These are phyloP conservation scores for Lepidocolaptes lacrymiger DNA, from an alignment of 2,797 vertebrate genomes.

Conservation along the genomic window DNA sequence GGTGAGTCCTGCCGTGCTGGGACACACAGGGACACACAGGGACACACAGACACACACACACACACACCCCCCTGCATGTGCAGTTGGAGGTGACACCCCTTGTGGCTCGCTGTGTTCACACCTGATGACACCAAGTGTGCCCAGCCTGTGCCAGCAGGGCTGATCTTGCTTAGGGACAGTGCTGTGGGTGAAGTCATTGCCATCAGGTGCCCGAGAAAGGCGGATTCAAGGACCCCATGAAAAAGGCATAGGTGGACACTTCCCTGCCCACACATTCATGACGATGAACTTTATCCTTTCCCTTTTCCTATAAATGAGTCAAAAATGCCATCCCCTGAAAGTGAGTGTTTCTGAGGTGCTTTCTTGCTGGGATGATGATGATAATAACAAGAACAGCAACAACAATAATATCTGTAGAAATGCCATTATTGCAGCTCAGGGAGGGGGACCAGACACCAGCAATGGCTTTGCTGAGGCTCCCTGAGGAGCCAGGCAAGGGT, in stretches of 20 bases:
- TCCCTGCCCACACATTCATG: neutral
- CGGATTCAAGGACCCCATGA: neutral
- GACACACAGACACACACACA: no score
- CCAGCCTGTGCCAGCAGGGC: rapidly evolving
- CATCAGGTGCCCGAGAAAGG: rapidly evolving
- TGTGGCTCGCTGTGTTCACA: rapidly evolving
- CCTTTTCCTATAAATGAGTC: neutral
- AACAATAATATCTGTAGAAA: neutral
- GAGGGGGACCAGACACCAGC: rapidly evolving
- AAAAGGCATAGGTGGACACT: neutral
- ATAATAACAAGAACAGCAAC: no score
- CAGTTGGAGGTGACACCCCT: rapidly evolving
- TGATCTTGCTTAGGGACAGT: rapidly evolving
- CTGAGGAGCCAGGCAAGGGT: neutral
- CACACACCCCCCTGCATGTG: rapidly evolving
- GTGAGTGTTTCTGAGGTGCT: neutral
- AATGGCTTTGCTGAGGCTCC: neutral
- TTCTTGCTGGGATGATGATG: neutral
- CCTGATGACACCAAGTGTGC: rapidly evolving
- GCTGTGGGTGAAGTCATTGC: neutral
- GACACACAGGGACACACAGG: no score
- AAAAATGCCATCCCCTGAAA: neutral
- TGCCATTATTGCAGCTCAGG: no score
- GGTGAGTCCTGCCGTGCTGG: rapidly evolving
- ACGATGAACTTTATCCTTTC: neutral